A percentile compares a stretch with the other conserved stretches of the same genome.
phyloP scores from a whole-genome alignment of 1,140 invertebrate genomes.

The Drosophila funebris region DNA sequence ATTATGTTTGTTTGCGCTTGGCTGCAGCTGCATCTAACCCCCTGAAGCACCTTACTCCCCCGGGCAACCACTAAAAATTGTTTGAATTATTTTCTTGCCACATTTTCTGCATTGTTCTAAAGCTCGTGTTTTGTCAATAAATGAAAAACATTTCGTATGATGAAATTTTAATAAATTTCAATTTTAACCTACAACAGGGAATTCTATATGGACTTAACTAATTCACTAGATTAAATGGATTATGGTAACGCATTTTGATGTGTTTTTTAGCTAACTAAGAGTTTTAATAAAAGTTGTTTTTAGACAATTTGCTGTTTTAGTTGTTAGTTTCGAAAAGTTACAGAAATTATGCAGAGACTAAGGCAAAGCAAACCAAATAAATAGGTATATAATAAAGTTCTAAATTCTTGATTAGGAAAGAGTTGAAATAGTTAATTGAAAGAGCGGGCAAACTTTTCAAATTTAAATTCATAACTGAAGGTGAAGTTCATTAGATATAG shows the following conservation, averaged over 20 bases:
- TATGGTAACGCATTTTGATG: slow-evolving; percentile 7
- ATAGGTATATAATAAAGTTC: slow-evolving; percentile 9
- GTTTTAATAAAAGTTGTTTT: slow-evolving; percentile 25
- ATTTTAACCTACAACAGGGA: not conserved
- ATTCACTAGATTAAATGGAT: slow-evolving; percentile 47
- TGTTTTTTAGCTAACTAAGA: slow-evolving; percentile 31
- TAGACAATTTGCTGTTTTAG: not conserved
- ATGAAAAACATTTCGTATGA: slow-evolving; percentile 39
- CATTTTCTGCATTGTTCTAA: slow-evolving; percentile 29
- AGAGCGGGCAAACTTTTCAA: not conserved
- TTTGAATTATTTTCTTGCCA: slow-evolving; percentile 65
- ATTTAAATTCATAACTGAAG: not conserved
- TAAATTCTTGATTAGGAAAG: not conserved
- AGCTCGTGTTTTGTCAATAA: slow-evolving; percentile 59
- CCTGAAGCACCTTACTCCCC: not conserved
- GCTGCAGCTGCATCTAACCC: slow-evolving; percentile 43
- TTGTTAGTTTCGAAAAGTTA: slow-evolving; percentile 19
- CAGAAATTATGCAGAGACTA: slow-evolving; percentile 18
- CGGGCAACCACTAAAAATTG: slow-evolving; percentile 6
- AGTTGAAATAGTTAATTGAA: not conserved
- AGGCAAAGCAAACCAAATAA: slow-evolving; percentile 9
- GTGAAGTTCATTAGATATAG: not conserved
- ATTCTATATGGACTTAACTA: slow-evolving; percentile 11
- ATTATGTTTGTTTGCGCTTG: slow-evolving; percentile 76
- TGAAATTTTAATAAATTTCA: slow-evolving; percentile 24